Base-by-base conservation (phyloP, 2,113 vertebrate genomes). In the Phrynosoma platyrhinos region DNA sequence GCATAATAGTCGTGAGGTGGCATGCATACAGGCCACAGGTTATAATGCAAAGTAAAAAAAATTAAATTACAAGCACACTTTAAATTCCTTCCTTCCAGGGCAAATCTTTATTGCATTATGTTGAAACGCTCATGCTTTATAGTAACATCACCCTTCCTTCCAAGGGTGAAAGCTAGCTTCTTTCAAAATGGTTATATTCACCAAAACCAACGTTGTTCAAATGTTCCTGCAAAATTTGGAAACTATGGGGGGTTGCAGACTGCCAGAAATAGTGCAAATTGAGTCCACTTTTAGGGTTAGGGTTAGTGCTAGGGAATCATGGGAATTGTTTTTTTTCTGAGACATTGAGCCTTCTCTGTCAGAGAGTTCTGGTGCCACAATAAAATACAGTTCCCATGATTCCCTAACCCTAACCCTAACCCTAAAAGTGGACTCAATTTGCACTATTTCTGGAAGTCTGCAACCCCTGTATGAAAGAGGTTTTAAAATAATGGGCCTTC, bases 401-500 rank as follows among this genome's bases (percentile, higher is more conserved):
- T n/a, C n/a, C n/a, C n/a, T n/a, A n/a, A n/a, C n/a, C n/a, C n/a
- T n/a, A n/a, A n/a, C n/a, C n/a, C n/a, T n/a, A n/a, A n/a, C n/a
- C n/a, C n/a, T n/a, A n/a, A n/a, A n/a, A n/a, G n/a, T n/a, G n/a
- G n/a, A n/a, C n/a, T n/a, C n/a, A n/a, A n/a, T n/a, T n/a, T n/a
- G n/a, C n/a, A n/a, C n/a, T n/a, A n/a, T n/a, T n/a, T n/a, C n/a
- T n/a, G n/a, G n/a, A n/a, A n/a, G n/a, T n/a, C n/a, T n/a, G n/a
- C n/a, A n/a, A n/a, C n/a, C n/a, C n/a, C n/a, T n/a, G n/a, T n/a
- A n/a, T 32, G n/a, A 0, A 89, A 77, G 90, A 55, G 27, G 14
- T 72, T 89, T 86, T 52, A 76, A 82, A 81, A 79, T 90, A 85
- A 93, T 68, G 83, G 89, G 16, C 82, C 92, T 90, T 85, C 72